Conservation (phyloP, 2,888 invertebrate species). For the Eledone cirrhosa region DNA sequence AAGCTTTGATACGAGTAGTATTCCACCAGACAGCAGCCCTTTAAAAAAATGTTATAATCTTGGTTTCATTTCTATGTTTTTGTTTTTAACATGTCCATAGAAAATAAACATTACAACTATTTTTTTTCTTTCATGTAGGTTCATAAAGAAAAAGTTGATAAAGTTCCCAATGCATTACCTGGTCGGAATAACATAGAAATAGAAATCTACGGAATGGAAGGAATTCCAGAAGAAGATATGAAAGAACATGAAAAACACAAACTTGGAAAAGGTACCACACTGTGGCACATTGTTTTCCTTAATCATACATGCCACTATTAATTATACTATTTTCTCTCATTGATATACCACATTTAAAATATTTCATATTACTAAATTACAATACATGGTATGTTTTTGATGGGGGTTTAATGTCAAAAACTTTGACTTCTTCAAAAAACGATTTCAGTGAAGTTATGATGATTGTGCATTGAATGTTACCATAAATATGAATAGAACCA, state of each 20-base stretch:
- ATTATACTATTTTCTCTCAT: too few species aligned
- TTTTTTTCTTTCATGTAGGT: slow-evolving; percentile 73
- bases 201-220: slow-evolving; percentile 99
- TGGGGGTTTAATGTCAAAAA: too few species aligned
- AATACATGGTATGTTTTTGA: too few species aligned
- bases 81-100: not conserved
- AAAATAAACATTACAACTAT: not conserved
- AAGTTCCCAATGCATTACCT: slow-evolving; percentile 98
- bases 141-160: slow-evolving; percentile 99
- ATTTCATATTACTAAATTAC: too few species aligned
- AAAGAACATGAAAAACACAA: slow-evolving; percentile 93
- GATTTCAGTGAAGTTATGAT: too few species aligned
- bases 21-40: too few species aligned
- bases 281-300: too few species aligned
- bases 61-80: not conserved
- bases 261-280: slow-evolving; percentile 41
- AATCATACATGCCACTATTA: too few species aligned
- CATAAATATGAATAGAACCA: too few species aligned
- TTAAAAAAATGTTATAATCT: not conserved
- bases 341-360: too few species aligned
- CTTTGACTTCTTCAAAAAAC: too few species aligned
- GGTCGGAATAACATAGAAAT: slow-evolving; percentile 98
- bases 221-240: slow-evolving; percentile 94
- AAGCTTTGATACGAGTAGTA: not conserved
- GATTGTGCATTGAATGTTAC: too few species aligned